These are phyloP conservation scores for Dysdera silvatica DNA, from an alignment of 1,140 invertebrate genomes.

Conservation along the genomic window DNA sequence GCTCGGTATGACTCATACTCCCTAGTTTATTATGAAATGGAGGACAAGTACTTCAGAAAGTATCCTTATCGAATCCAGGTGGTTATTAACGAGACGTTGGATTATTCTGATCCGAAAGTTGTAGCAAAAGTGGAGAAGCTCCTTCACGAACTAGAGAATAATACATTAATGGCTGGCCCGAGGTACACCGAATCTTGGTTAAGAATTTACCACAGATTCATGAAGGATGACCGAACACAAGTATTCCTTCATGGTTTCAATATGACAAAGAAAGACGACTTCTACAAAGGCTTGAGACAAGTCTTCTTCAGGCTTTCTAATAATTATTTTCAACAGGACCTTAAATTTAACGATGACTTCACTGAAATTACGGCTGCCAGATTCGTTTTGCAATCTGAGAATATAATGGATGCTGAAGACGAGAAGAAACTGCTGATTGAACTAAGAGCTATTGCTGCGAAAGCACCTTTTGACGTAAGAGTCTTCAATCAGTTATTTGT, in stretches of 20 bases:
- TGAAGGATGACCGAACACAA: conserved; percentile 62
- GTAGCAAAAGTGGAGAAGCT: conserved; percentile 71
- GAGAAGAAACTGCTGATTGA: conserved; percentile 82
- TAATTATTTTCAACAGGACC: conserved; percentile 68
- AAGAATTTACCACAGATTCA: conserved; percentile 68
- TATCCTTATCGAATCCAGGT: conserved; percentile 84
- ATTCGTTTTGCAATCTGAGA: conserved; percentile 78
- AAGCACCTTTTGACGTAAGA: conserved; percentile 70
- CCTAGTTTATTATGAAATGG: conserved; percentile 74
- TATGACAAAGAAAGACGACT: conserved; percentile 62
- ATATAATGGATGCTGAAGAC: conserved; percentile 77
- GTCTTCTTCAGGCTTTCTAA: conserved; percentile 37
- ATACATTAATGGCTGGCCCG: conserved; percentile 60
- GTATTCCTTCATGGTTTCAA: conserved; percentile 53
- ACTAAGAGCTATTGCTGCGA: conserved; percentile 63
- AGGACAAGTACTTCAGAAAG: conserved; percentile 79
- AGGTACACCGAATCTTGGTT: conserved; percentile 87
- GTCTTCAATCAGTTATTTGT: conserved; percentile 91
- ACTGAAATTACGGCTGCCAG: conserved; percentile 71
- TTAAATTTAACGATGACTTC: conserved; percentile 67
- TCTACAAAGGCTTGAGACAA: conserved; percentile 65
- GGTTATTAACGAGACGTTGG: conserved; percentile 68
- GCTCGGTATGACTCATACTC: conserved; percentile 82
- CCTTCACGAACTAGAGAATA: conserved; percentile 67
- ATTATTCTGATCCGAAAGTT: conserved; percentile 71